Conservation (phyloP, 1,140 invertebrate genomes). For the Colletes gigas region DNA sequence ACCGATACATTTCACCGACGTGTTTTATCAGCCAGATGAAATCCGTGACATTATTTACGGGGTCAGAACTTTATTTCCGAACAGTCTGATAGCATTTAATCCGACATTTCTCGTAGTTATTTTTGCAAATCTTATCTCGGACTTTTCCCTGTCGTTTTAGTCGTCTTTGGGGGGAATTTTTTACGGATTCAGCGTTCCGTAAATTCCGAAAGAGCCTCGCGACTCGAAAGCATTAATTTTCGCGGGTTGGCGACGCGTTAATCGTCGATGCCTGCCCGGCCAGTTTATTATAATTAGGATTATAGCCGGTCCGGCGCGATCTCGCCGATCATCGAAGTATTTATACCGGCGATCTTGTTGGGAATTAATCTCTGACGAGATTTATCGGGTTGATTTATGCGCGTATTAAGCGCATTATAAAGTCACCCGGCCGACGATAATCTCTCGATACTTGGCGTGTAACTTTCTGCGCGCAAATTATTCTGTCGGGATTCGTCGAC, state of each 20-base stretch:
- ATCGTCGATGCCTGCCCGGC: conserved; percentile 15
- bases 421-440: conserved; percentile 10
- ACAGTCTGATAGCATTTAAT: no score
- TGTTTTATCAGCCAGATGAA: no score
- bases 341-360: conserved; percentile 40
- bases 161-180: no score
- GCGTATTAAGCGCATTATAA: conserved; percentile 36
- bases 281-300: conserved; percentile 48
- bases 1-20: no score
- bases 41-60: no score
- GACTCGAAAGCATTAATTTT: not conserved
- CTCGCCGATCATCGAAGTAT: conserved; percentile 23
- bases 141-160: no score
- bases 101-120: no score
- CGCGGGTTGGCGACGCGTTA: not conserved
- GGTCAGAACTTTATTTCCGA: no score
- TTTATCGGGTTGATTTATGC: conserved; percentile 39
- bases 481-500: not conserved
- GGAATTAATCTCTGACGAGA: conserved; percentile 32
- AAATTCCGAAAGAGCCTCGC: no score
- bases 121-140: no score
- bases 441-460: conserved; percentile 6
- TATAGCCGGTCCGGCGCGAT: conserved; percentile 5
- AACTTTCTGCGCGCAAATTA: conserved; percentile 13
- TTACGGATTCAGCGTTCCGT: no score